phyloP scores from a whole-genome alignment of 2,888 invertebrate species.

The Panorpa germanica region DNA sequence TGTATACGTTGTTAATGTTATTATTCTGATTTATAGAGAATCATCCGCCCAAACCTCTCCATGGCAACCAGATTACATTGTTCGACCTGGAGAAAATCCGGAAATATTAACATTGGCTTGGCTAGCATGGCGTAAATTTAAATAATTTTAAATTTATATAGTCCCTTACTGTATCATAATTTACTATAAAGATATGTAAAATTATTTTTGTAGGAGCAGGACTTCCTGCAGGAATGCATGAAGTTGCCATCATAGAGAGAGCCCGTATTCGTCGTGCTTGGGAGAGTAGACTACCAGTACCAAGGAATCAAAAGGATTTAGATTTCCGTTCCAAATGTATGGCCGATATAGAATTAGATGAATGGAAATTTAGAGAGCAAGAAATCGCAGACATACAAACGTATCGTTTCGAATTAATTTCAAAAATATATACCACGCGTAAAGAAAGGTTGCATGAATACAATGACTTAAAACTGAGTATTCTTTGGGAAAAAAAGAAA shows the following conservation, averaged over 20 bases:
- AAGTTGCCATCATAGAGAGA: conserved; percentile 44
- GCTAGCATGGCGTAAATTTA: conserved; percentile 34
- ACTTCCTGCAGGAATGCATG: conserved; percentile 38
- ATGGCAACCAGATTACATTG: conserved; percentile 41
- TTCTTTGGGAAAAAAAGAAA: no score
- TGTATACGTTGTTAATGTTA: not conserved
- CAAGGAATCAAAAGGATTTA: conserved; percentile 31
- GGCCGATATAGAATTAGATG: conserved; percentile 60
- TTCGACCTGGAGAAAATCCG: conserved; percentile 27
- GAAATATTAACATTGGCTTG: conserved; percentile 46
- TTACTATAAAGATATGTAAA: not conserved
- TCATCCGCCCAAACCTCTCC: conserved; percentile 59
- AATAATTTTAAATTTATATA: conserved; percentile 10
- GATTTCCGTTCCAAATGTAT: conserved; percentile 43
- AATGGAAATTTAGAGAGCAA: conserved; percentile 69
- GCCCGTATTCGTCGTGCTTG: conserved; percentile 45
- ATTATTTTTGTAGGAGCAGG: conserved; percentile 25
- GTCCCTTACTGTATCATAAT: conserved; percentile 18
- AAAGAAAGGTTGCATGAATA: conserved; percentile 29
- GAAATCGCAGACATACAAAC: conserved; percentile 55
- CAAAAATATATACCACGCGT: conserved; percentile 41
- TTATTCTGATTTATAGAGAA: conserved; percentile 28
- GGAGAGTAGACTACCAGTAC: conserved; percentile 35
- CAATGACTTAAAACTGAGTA: no score
- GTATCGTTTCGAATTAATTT: conserved; percentile 47